phyloP scores from a whole-genome alignment of 2,888 invertebrate species.

The Celastrina argiolus region DNA sequence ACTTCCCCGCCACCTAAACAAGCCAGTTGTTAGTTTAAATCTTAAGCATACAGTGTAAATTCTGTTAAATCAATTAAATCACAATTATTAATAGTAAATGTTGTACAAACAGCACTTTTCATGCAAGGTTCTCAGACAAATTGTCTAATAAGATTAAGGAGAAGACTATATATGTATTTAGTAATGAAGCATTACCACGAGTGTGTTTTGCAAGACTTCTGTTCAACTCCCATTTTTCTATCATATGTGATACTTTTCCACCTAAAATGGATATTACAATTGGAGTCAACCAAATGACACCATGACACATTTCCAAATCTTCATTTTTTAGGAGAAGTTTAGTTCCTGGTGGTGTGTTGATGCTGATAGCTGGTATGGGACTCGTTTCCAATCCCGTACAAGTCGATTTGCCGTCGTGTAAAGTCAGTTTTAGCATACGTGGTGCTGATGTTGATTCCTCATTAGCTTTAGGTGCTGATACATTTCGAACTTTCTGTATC shows the following conservation, averaged over 20 bases:
- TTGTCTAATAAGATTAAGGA: no score
- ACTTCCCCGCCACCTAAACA: slow-evolving; percentile 75
- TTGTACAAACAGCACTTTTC: no score
- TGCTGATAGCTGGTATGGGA: slow-evolving; percentile 82
- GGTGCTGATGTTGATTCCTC: slow-evolving; percentile 91
- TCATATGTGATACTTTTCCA: slow-evolving; percentile 88
- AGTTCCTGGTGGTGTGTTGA: slow-evolving; percentile 93
- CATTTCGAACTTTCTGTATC: slow-evolving; percentile 91
- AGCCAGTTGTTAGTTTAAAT: slow-evolving; percentile 20
- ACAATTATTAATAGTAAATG: no score
- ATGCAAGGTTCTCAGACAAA: no score
- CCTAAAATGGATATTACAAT: slow-evolving; percentile 85
- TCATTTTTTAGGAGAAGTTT: slow-evolving; percentile 80
- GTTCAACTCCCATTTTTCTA: slow-evolving; percentile 92
- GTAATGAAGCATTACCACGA: slow-evolving; percentile 56
- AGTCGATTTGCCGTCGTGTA: slow-evolving; percentile 90
- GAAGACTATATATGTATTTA: neutral
- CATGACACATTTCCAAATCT: slow-evolving; percentile 79
- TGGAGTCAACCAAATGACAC: slow-evolving; percentile 84
- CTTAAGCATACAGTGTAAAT: neutral
- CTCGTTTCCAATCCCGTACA: slow-evolving; percentile 88
- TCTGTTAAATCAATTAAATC: no score
- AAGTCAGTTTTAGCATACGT: slow-evolving; percentile 87
- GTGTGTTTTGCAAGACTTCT: slow-evolving; percentile 81
- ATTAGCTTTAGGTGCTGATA: slow-evolving; percentile 93